Conservation (phyloP, 2,113 vertebrate genomes). For the Ochotona princeps region DNA sequence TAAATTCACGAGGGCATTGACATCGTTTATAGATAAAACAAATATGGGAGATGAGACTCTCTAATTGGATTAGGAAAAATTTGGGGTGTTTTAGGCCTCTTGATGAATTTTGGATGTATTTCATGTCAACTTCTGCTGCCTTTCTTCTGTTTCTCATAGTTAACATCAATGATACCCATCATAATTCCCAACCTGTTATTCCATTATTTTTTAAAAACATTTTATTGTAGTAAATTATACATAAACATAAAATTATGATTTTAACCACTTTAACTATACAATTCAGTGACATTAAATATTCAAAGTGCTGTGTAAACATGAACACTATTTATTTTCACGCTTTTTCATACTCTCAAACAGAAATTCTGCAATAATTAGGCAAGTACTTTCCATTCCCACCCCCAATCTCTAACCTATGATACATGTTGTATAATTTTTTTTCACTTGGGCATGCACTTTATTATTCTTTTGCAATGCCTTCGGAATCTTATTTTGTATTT, state of each 20-base stretch:
- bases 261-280: neutral
- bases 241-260: neutral
- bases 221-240: neutral
- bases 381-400: neutral
- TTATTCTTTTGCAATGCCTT: too few species aligned
- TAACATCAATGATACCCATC: neutral
- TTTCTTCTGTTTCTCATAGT: neutral
- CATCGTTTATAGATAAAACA: neutral
- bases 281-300: neutral
- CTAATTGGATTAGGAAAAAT: neutral
- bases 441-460: too few species aligned
- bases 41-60: neutral
- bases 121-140: neutral
- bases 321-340: neutral
- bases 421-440: too few species aligned
- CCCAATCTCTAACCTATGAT: neutral
- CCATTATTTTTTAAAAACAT: neutral
- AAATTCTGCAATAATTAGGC: neutral
- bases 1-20: neutral
- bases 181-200: neutral
- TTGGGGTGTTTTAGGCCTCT: neutral
- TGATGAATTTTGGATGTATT: neutral
- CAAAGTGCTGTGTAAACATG: neutral
- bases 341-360: neutral
- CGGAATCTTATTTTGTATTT: too few species aligned